These are phyloP conservation scores for Phataginus tricuspis DNA, from an alignment of 2,797 vertebrate species.

Conservation along the genomic window DNA sequence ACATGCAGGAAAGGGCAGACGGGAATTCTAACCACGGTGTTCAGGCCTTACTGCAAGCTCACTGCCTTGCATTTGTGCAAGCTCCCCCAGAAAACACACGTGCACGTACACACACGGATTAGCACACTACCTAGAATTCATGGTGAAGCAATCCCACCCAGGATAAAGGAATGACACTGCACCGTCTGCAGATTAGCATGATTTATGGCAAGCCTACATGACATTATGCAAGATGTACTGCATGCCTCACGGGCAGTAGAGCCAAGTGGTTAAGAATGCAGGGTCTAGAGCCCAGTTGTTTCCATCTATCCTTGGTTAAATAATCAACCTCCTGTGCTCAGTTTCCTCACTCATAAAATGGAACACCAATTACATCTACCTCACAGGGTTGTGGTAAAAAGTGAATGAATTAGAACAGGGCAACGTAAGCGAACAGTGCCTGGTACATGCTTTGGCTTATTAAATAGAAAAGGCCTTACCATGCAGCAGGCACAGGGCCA, in stretches of 20 bases:
- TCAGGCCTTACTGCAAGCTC: not conserved
- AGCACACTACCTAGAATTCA: not conserved
- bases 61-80: not conserved
- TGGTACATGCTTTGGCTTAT: not conserved
- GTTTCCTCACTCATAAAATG: not conserved
- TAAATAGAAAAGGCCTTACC: not conserved
- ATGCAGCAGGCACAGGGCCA: not conserved
- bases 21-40: not conserved
- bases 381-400: not conserved
- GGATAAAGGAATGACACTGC: too few relatives aligned
- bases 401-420: not conserved
- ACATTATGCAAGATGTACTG: fast-evolving
- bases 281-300: too few relatives aligned
- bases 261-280: fast-evolving
- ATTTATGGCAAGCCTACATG: not conserved
- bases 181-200: not conserved
- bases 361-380: fast-evolving
- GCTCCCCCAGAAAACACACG: not conserved
- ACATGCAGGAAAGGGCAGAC: not conserved
- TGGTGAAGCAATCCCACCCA: too few relatives aligned
- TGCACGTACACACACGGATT: not conserved
- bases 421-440: not conserved
- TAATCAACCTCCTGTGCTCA: not conserved
- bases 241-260: fast-evolving
- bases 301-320: not conserved